Conservation (phyloP, 1,140 invertebrate genomes). For the Cherax quadricarinatus region DNA sequence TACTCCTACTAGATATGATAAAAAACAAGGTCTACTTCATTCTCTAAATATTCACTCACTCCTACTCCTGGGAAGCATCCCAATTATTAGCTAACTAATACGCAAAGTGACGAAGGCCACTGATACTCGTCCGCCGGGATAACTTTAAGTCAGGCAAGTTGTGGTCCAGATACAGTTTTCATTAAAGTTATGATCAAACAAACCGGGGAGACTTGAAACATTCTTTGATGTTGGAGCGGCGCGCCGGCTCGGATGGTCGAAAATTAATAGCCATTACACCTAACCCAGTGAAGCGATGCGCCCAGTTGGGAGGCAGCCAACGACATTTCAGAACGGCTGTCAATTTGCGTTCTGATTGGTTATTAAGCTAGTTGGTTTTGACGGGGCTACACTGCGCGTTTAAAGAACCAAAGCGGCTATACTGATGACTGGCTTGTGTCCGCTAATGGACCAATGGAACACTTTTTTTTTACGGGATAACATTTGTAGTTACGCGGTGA, state of each 20-base stretch:
- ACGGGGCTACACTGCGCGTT: conserved; percentile 14
- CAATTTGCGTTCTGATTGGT: conserved; percentile 64
- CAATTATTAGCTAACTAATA: conserved; percentile 35
- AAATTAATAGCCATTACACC: conserved; percentile 66
- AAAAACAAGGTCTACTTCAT: neutral
- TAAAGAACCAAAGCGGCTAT: conserved; percentile 47
- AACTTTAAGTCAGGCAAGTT: conserved; percentile 63
- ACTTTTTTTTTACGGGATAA: conserved; percentile 19
- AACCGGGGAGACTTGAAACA: conserved; percentile 63
- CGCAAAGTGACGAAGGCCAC: conserved; percentile 54
- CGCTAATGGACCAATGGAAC: conserved; percentile 53
- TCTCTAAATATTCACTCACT: conserved; percentile 41
- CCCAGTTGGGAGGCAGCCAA: conserved; percentile 46
- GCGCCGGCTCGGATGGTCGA: conserved; percentile 51
- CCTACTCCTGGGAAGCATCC: neutral
- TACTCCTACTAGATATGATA: neutral
- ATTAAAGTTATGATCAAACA: conserved; percentile 69
- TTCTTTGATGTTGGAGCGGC: conserved; percentile 56
- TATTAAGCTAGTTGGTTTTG: conserved; percentile 52
- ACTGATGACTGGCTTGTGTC: conserved; percentile 39
- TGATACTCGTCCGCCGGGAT: conserved; percentile 32
- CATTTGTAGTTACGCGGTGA: neutral
- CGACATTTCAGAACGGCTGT: conserved; percentile 46
- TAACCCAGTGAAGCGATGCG: conserved; percentile 51
- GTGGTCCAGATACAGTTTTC: conserved; percentile 67